phyloP scores from a whole-genome alignment of 2,888 invertebrate species.

The Cyrtodaria siliqua region DNA sequence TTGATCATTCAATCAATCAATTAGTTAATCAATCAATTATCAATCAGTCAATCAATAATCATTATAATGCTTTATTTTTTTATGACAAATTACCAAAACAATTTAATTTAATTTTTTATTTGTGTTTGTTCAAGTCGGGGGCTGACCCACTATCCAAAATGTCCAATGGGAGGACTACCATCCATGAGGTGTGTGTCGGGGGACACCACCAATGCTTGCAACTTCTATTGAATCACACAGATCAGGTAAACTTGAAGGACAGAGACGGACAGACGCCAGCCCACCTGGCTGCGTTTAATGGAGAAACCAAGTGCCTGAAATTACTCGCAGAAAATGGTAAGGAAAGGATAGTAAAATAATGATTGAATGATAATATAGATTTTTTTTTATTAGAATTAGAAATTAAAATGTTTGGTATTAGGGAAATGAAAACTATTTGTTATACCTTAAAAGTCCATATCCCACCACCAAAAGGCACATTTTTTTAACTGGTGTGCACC shows the following conservation, averaged over 20 bases:
- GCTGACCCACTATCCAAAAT: conserved; percentile 76
- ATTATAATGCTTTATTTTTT: no score
- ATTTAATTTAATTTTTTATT: not conserved
- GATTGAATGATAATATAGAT: not conserved
- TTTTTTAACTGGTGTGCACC: no score
- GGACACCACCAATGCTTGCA: conserved; percentile 80
- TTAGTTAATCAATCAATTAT: no score
- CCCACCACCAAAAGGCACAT: no score
- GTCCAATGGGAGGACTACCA: conserved; percentile 79
- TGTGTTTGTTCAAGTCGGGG: conserved; percentile 72
- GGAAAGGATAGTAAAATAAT: no score
- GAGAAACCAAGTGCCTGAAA: conserved; percentile 81
- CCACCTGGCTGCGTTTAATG: conserved; percentile 84
- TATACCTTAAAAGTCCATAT: no score
- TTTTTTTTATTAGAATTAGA: not conserved
- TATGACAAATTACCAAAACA: no score
- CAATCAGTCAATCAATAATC: no score
- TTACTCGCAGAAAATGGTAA: conserved; percentile 80
- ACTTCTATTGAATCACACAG: conserved; percentile 76
- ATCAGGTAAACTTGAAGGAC: conserved; percentile 80
- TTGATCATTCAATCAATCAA: no score
- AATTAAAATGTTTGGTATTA: not conserved
- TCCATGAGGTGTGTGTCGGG: conserved; percentile 84
- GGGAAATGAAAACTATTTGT: no score
- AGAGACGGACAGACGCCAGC: conserved; percentile 82